Conservation (phyloP, 2,888 invertebrate genomes). For the Sinohyriopsis cumingii region DNA sequence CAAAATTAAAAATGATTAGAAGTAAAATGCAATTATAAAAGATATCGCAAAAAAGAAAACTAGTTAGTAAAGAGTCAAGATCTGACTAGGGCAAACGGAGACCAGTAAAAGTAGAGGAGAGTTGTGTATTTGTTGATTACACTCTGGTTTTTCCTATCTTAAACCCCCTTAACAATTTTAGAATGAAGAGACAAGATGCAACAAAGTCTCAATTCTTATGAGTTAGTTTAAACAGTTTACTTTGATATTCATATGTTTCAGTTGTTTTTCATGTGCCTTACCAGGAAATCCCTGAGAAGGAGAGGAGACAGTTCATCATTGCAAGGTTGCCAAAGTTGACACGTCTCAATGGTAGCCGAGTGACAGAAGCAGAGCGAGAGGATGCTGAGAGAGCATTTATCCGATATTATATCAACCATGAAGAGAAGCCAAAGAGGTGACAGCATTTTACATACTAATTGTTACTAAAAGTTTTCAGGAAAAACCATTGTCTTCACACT, state of each 20-base stretch:
- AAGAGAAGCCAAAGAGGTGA: slow-evolving; percentile 78
- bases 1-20: no score
- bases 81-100: no score
- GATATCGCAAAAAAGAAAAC: no score
- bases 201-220: no score
- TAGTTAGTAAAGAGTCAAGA: no score
- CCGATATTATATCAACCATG: slow-evolving; percentile 82
- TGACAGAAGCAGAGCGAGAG: slow-evolving; percentile 88
- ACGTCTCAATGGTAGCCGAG: slow-evolving; percentile 92
- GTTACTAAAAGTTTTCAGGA: background rate
- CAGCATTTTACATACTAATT: background rate
- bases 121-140: no score
- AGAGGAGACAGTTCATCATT: slow-evolving; percentile 88
- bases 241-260: background rate
- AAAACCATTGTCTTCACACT: background rate
- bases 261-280: background rate
- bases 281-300: slow-evolving; percentile 78
- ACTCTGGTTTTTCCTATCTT: no score
- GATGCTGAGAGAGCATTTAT: slow-evolving; percentile 95
- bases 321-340: slow-evolving; percentile 89
- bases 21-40: no score
- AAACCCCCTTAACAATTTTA: no score
- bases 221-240: background rate
- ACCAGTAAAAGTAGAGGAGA: no score
- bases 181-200: no score